These are phyloP conservation scores for Labia minor DNA, from an alignment of 2,888 invertebrate genomes.

Conservation along the genomic window DNA sequence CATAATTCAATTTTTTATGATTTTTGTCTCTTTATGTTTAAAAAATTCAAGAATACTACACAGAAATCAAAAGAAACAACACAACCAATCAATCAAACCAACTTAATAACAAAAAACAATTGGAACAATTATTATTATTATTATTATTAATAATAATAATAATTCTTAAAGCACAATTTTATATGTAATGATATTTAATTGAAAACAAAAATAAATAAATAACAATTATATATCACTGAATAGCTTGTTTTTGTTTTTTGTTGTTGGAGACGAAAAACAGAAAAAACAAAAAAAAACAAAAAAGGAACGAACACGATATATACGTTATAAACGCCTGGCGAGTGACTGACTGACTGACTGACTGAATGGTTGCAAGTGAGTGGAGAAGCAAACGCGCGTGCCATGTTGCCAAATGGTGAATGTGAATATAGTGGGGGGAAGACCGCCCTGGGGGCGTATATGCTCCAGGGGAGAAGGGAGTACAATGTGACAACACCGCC, in stretches of 20 bases:
- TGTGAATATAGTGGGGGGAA: not conserved
- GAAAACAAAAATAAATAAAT: not conserved
- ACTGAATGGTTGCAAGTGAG: not conserved
- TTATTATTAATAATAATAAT: not conserved
- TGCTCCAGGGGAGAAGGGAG: not conserved
- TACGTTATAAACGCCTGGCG: not conserved
- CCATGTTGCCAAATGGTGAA: not conserved
- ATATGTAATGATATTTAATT: too few relatives aligned
- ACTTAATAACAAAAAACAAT: too few relatives aligned
- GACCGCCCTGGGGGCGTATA: not conserved
- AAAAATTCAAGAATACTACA: too few relatives aligned
- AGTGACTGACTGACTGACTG: not conserved
- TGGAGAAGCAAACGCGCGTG: not conserved
- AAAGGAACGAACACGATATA: too few relatives aligned
- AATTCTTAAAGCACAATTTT: too few relatives aligned
- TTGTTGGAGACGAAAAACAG: too few relatives aligned
- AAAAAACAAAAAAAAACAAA: too few relatives aligned
- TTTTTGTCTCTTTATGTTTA: too few relatives aligned
- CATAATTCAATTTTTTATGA: not conserved
- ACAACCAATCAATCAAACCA: too few relatives aligned
- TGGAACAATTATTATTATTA: not conserved
- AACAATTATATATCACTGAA: not conserved
- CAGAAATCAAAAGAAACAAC: too few relatives aligned
- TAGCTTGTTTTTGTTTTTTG: too few relatives aligned
- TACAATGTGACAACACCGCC: slow-evolving; percentile 5